A percentile compares a stretch with the other conserved stretches of the same genome.
These are phyloP conservation scores for Enteromius afrohamiltoni DNA, from an alignment of 2,797 vertebrate species.

Conservation along the genomic window DNA sequence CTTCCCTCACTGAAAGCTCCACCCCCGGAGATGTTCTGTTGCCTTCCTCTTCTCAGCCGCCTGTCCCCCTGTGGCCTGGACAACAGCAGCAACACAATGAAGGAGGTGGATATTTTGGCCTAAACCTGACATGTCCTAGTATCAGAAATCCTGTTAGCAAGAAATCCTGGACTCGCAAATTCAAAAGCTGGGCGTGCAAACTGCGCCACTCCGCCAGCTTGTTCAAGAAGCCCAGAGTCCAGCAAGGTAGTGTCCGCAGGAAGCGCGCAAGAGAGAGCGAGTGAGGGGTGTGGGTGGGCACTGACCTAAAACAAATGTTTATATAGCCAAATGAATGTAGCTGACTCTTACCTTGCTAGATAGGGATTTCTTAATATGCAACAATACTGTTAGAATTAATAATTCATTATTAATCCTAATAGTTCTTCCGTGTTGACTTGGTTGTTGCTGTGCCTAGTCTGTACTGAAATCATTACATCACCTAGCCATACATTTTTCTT, in stretches of 20 bases:
- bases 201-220: slow-evolving; percentile 95
- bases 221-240: slow-evolving; percentile 95
- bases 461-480: slow-evolving; percentile 70
- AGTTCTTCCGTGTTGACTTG: slow-evolving; percentile 61
- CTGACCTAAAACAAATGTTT: slow-evolving; percentile 74
- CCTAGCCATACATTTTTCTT: slow-evolving; percentile 66
- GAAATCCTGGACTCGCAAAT: slow-evolving; percentile 96
- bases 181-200: slow-evolving; percentile 97
- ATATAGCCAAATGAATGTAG: slow-evolving; percentile 73
- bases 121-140: slow-evolving; percentile 99
- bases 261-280: slow-evolving; percentile 75
- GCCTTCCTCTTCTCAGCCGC: slow-evolving; percentile 78
- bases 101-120: slow-evolving; percentile 99
- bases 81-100: slow-evolving; percentile 85
- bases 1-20: slow-evolving; percentile 80
- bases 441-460: slow-evolving; percentile 64
- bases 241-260: slow-evolving; percentile 92
- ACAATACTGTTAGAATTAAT: slow-evolving; percentile 49
- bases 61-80: slow-evolving; percentile 77
- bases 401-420: slow-evolving; percentile 67
- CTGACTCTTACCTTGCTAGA: slow-evolving; percentile 61
- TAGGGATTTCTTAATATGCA: slow-evolving; percentile 48
- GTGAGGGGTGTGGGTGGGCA: slow-evolving; percentile 77
- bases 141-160: slow-evolving; percentile 98
- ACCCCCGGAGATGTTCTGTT: slow-evolving; percentile 76